Evolutionary conservation across 2,888 invertebrate genomes (phyloP), one percentile per base, ranked within the genome.

Genomic region (Synergus gifuensis): DNA sequence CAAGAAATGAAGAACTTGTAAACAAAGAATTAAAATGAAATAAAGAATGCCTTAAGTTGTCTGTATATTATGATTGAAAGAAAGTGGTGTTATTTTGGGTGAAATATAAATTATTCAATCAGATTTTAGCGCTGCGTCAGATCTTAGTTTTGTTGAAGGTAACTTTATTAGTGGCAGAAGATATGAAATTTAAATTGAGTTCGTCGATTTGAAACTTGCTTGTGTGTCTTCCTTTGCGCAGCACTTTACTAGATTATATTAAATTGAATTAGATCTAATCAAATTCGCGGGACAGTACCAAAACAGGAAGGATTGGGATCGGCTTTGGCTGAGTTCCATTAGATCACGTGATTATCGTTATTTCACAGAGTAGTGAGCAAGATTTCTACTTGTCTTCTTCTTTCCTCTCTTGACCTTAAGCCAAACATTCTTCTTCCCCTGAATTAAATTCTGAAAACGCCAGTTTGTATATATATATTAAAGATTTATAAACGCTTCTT

Each of bases 261-360:
- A 73, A 54, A 73, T 73, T 54, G 73, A 36, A 73, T 73, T 73
- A 73, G 73, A n/a, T 49, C 73, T 73, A 73, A 73, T 73, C 73
- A 54, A 16, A 28, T 73, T 73, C 54, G 36, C 73, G 54, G 28
- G n/a, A 40, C 36, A 49, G 36, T 73, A 73, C 54, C 73, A 73
- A 73, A 54, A 54, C 36, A 73, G 46, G 73, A 73, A 73, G 73
- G 73, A 54, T 54, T 73, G 16, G 49, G 4, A 36, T 54, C 49
- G 54, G 28, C 54, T 28, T 54, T 54, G 54, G 49, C 73, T 36
- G 22, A 73, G 73, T 73, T 49, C 54, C 49, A 73, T 54, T 73
- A 49, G n/a, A 49, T 16, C 54, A 14, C 8, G 8, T 28, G 36
- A 73, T 69, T 73, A 73, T 73, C 46, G 7, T 69, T 69, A 49